Percentiles rank a stretch among this genome's conserved stretches.
Evolutionary conservation across 2,888 invertebrate species (phyloP).

Genomic region (Oxycera nigricornis): DNA sequence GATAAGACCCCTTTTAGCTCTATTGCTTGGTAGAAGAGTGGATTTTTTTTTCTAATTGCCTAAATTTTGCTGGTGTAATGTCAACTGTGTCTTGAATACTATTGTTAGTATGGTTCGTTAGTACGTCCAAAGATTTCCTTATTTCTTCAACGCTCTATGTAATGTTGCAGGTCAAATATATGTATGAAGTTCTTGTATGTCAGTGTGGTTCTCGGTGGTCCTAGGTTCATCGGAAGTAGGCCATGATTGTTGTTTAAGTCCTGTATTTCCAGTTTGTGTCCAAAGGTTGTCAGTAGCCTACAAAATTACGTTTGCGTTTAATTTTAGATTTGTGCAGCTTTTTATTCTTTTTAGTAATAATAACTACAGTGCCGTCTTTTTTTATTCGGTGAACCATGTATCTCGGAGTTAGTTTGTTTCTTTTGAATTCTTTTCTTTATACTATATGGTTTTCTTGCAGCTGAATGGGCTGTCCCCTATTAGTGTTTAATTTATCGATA

Average conservation of each 20-base stretch:
- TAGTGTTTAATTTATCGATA: neutral
- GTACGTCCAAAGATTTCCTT: neutral
- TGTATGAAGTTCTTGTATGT: neutral
- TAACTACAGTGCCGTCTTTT: no score
- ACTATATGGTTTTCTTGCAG: neutral
- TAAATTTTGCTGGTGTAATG: neutral
- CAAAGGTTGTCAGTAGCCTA: neutral
- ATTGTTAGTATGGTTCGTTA: neutral
- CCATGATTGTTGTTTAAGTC: neutral
- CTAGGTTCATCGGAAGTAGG: neutral
- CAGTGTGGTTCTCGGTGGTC: neutral
- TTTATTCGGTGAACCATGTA: neutral
- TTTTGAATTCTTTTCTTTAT: neutral
- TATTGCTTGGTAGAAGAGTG: neutral
- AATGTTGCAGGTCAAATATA: neutral
- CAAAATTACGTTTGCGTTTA: neutral
- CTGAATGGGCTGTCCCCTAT: neutral
- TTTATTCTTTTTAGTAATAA: no score
- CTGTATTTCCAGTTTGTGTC: constrained; percentile 8
- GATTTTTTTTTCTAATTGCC: neutral
- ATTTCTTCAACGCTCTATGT: neutral
- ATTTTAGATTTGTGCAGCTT: neutral
- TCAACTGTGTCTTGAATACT: neutral
- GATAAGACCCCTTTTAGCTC: constrained; percentile 15
- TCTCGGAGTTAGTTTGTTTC: neutral